phyloP scores from a whole-genome alignment of 2,888 invertebrate species.

The Euplagia quadripunctaria region DNA sequence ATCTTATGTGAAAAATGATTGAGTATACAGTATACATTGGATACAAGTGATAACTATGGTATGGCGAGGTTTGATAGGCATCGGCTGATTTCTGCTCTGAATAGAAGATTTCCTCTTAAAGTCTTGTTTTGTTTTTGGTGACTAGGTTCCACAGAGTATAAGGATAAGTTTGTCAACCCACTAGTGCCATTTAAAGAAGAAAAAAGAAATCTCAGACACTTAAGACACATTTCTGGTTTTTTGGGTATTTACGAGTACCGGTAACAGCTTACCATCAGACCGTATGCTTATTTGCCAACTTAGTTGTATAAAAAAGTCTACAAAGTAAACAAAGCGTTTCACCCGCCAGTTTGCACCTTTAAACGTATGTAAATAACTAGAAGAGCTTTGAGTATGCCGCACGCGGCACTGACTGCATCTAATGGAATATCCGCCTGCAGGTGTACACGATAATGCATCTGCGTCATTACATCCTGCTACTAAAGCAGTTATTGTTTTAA shows the following conservation, averaged over 20 bases:
- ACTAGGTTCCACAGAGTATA: too few species aligned
- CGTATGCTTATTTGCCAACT: background rate
- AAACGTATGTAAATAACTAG: constrained; percentile 58
- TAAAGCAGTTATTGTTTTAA: constrained; percentile 44
- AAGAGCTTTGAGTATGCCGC: constrained; percentile 62
- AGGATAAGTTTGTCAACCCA: too few species aligned
- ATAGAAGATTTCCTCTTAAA: too few species aligned
- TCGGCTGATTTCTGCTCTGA: too few species aligned
- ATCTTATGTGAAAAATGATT: too few species aligned
- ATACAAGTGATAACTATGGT: too few species aligned
- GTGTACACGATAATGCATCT: constrained; percentile 73
- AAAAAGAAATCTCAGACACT: too few species aligned
- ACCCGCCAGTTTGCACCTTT: constrained; percentile 56
- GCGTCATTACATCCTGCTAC: constrained; percentile 62
- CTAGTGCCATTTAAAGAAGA: too few species aligned
- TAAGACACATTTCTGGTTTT: background rate
- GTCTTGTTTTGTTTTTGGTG: too few species aligned
- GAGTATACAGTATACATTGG: too few species aligned
- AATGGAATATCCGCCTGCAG: constrained; percentile 81
- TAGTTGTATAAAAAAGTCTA: background rate
- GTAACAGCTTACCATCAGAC: background rate
- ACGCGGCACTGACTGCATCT: constrained; percentile 71
- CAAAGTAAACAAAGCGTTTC: background rate
- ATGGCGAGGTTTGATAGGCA: too few species aligned
- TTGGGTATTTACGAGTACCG: background rate